Evolutionary conservation across 2,888 invertebrate genomes (phyloP).

Genomic region (Blera fallax): DNA sequence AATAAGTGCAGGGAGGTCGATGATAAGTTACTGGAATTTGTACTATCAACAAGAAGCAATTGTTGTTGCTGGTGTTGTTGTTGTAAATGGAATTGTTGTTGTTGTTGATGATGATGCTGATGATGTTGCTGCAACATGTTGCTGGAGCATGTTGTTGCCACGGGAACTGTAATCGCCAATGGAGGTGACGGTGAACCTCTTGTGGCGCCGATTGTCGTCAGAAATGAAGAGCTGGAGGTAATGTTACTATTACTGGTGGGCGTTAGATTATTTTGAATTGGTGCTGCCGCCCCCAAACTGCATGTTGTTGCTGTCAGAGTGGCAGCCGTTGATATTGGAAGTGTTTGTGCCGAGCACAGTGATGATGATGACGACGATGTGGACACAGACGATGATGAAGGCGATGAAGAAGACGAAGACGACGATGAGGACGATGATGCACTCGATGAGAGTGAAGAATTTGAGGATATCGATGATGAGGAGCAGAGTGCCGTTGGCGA

Average conservation of each 20-base stretch:
- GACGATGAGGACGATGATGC: constrained; percentile 75
- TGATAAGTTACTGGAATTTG: constrained; percentile 75
- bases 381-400: constrained; percentile 76
- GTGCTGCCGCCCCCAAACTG: constrained; percentile 75
- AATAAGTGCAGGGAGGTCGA: constrained; percentile 76
- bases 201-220: constrained; percentile 59
- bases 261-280: constrained; percentile 68
- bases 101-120: constrained; percentile 75
- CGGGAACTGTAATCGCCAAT: constrained; percentile 77
- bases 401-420: constrained; percentile 74
- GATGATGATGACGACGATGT: constrained; percentile 73
- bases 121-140: constrained; percentile 78
- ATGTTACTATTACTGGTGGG: constrained; percentile 59
- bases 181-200: constrained; percentile 76
- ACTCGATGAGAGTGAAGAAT: constrained; percentile 69
- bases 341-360: constrained; percentile 65
- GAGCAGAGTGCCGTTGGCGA: constrained; percentile 78
- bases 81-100: constrained; percentile 82
- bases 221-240: constrained; percentile 66
- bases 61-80: constrained; percentile 77
- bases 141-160: constrained; percentile 74
- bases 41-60: constrained; percentile 75
- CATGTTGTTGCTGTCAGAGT: constrained; percentile 80
- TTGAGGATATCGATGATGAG: constrained; percentile 72
- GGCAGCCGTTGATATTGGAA: constrained; percentile 79